These are phyloP conservation scores for Thelaira solivaga DNA, from an alignment of 2,888 invertebrate genomes.

Conservation along the genomic window DNA sequence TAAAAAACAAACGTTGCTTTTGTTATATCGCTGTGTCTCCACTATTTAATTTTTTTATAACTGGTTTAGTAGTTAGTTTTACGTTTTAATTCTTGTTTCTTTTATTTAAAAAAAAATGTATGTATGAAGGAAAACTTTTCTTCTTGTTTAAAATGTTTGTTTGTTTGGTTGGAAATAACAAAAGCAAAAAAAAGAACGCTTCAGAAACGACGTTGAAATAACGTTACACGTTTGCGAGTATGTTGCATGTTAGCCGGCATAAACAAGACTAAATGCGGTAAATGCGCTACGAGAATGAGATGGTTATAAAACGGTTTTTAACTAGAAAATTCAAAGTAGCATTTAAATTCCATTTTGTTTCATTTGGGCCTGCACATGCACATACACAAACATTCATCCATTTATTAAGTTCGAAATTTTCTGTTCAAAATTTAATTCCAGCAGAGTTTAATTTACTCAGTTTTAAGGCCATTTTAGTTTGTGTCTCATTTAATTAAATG, in stretches of 20 bases:
- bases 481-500: no score
- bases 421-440: slow-evolving; percentile 18
- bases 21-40: slow-evolving; percentile 1
- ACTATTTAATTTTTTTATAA: slow-evolving; percentile 24
- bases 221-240: slow-evolving; percentile 62
- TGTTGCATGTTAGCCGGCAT: slow-evolving; percentile 72
- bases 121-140: slow-evolving; percentile 33
- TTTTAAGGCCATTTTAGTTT: no score
- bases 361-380: background rate
- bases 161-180: slow-evolving; percentile 37
- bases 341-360: slow-evolving; percentile 23
- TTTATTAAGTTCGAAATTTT: slow-evolving; percentile 8
- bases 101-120: slow-evolving; percentile 30
- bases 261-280: slow-evolving; percentile 71
- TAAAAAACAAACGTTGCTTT: slow-evolving; percentile 2
- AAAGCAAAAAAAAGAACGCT: slow-evolving; percentile 45
- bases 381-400: background rate
- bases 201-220: slow-evolving; percentile 59
- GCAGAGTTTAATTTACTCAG: background rate
- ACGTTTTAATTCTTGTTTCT: slow-evolving; percentile 24
- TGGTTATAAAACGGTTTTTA: slow-evolving; percentile 49
- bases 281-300: slow-evolving; percentile 64
- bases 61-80: slow-evolving; percentile 38
- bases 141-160: slow-evolving; percentile 38
- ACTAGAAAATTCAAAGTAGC: background rate